These are phyloP conservation scores for Candidula unifasciata DNA, from an alignment of 2,888 invertebrate genomes.

Conservation along the genomic window DNA sequence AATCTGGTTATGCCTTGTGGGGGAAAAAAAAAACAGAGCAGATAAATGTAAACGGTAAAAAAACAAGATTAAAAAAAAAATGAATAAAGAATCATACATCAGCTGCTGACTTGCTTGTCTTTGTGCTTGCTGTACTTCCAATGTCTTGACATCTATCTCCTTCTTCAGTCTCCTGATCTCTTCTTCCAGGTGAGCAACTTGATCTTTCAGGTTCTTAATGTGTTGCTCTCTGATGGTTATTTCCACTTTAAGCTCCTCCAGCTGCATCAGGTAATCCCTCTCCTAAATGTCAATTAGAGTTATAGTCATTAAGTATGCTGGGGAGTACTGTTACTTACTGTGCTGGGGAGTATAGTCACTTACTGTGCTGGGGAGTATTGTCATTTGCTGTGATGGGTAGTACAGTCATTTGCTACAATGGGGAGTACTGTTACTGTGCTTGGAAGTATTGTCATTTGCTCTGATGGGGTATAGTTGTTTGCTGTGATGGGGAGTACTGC, in stretches of 20 bases:
- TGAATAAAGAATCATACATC: constrained; percentile 56
- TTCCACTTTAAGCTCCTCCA: constrained; percentile 72
- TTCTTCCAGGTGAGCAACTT: constrained; percentile 65
- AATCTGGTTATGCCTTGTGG: too few species aligned
- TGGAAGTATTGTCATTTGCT: too few species aligned
- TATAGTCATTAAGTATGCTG: not conserved
- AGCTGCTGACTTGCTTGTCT: constrained; percentile 71
- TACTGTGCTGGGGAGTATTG: too few species aligned
- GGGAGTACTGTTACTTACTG: too few species aligned
- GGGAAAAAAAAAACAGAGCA: not conserved
- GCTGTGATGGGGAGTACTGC: too few species aligned
- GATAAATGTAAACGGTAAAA: too few species aligned
- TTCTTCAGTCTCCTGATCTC: constrained; percentile 66
- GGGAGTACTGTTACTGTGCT: too few species aligned
- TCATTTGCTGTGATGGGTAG: too few species aligned
- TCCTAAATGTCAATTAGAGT: constrained; percentile 62
- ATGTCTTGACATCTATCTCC: constrained; percentile 72
- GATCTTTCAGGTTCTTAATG: constrained; percentile 71
- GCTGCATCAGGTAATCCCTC: constrained; percentile 66
- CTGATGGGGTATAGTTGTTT: too few species aligned
- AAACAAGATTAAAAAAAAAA: not conserved
- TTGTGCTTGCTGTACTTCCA: constrained; percentile 72
- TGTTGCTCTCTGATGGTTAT: constrained; percentile 70
- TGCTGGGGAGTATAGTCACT: too few species aligned
- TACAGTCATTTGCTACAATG: too few species aligned